Conservation (phyloP, 1,140 invertebrate species). For the Asbolus verrucosus region DNA sequence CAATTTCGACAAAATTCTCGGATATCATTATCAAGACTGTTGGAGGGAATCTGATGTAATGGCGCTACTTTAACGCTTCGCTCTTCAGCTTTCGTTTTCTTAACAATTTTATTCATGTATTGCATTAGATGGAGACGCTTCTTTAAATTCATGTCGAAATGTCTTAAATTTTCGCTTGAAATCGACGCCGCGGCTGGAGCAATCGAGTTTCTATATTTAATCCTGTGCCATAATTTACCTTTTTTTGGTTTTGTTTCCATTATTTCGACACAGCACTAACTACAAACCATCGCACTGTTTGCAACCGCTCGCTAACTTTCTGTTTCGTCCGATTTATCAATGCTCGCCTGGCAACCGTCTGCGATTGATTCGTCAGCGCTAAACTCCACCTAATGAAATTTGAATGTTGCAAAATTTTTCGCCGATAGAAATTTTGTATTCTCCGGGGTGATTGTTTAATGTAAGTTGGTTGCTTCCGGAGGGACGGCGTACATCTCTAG, state of each 20-base stretch:
- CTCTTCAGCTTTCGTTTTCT: constrained; percentile 22
- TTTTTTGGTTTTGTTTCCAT: constrained; percentile 31
- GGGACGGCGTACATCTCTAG: constrained; percentile 8
- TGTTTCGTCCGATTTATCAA: constrained; percentile 40
- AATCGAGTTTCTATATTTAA: constrained; percentile 8
- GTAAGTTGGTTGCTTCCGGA: constrained; percentile 6
- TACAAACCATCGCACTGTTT: too few species aligned
- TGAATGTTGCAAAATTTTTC: constrained; percentile 2
- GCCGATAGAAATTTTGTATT: not conserved
- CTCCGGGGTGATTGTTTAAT: constrained; percentile 13
- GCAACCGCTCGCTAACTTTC: not conserved
- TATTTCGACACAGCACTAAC: constrained; percentile 21
- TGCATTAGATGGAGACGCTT: not conserved
- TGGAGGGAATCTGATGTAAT: not conserved
- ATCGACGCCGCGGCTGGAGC: not conserved
- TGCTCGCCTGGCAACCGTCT: constrained; percentile 28
- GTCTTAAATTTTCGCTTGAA: constrained; percentile 1
- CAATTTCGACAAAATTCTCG: constrained; percentile 46
- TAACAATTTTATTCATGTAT: constrained; percentile 23
- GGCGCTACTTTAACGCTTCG: constrained; percentile 15
- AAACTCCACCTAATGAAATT: not conserved
- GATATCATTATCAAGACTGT: constrained; percentile 46
- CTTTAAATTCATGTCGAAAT: constrained; percentile 10
- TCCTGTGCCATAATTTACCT: constrained; percentile 23
- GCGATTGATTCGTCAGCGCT: not conserved